Conservation (phyloP, 2,888 invertebrate species). For the Anagyrus pseudococci region DNA sequence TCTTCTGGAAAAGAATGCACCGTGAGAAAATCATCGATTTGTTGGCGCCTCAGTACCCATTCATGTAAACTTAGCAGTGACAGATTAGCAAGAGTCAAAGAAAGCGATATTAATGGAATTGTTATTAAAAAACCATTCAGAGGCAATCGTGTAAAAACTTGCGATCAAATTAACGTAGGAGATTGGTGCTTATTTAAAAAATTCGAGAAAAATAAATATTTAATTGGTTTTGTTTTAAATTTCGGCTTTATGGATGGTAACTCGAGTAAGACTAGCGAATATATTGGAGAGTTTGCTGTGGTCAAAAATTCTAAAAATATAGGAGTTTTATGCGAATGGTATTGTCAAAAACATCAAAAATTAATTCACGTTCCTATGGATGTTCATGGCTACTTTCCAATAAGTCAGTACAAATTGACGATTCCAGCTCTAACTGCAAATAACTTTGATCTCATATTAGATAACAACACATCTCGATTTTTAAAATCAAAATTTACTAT, state of each 20-base stretch:
- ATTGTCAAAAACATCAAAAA: too few relatives aligned
- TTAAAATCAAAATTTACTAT: too few relatives aligned
- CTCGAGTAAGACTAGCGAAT: not conserved
- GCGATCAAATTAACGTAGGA: constrained; percentile 16
- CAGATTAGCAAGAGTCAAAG: not conserved
- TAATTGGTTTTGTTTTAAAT: not conserved
- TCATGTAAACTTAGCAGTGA: constrained; percentile 1
- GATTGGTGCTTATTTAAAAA: constrained; percentile 29
- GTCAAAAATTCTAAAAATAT: not conserved
- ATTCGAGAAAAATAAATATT: constrained; percentile 8
- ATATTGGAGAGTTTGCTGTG: not conserved
- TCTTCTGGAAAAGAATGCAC: constrained; percentile 12
- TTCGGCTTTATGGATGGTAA: not conserved
- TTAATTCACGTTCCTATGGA: too few relatives aligned
- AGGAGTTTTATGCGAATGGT: not conserved
- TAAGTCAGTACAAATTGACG: too few relatives aligned
- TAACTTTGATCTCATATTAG: too few relatives aligned
- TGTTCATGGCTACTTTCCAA: too few relatives aligned
- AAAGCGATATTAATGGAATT: not conserved
- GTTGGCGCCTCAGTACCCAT: constrained; percentile 34
- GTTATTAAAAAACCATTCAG: not conserved
- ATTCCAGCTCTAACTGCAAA: too few relatives aligned
- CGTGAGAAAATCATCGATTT: constrained; percentile 28
- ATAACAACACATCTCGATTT: too few relatives aligned
- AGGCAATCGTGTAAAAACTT: constrained; percentile 3